phyloP scores from a whole-genome alignment of 2,113 vertebrate species.

The Pollachius pollachius region DNA sequence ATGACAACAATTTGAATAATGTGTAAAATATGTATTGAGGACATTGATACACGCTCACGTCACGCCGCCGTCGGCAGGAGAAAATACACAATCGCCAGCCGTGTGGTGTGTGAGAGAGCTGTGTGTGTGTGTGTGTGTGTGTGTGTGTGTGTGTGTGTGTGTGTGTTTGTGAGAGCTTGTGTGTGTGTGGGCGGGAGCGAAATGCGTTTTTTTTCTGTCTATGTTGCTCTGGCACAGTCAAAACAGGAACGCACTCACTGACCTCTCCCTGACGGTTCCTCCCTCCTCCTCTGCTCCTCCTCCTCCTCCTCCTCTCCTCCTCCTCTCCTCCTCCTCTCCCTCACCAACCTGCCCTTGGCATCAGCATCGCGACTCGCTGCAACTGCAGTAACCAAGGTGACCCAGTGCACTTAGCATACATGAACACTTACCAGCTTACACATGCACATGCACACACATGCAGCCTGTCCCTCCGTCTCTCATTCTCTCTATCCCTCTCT shows the following conservation, averaged over 20 bases:
- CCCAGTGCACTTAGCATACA: conserved; percentile 60
- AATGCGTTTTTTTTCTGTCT: neutral
- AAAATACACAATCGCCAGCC: too few relatives aligned
- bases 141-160: too few relatives aligned
- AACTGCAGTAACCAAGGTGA: conserved; percentile 76
- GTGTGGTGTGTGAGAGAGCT: too few relatives aligned
- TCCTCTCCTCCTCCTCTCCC: conserved; percentile 19
- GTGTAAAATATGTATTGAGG: too few relatives aligned
- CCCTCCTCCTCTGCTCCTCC: neutral
- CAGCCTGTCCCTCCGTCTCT: neutral
- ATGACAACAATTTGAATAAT: too few relatives aligned
- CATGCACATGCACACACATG: conserved; percentile 1
- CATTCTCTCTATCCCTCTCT: neutral
- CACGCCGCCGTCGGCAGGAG: too few relatives aligned
- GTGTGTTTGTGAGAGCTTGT: too few relatives aligned
- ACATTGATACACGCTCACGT: too few relatives aligned
- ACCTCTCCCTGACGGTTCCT: conserved; percentile 13
- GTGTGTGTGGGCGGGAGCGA: too few relatives aligned
- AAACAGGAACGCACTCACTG: conserved; percentile 16
- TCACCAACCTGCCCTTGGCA: conserved; percentile 59
- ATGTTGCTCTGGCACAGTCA: conserved; percentile 21
- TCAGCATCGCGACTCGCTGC: conserved; percentile 57
- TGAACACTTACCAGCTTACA: conserved; percentile 34
- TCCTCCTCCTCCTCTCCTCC: neutral
- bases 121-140: too few relatives aligned